Percentiles rank a stretch among this genome's conserved stretches.
phyloP scores from a whole-genome alignment of 1,140 invertebrate species.

The Pogonomyrmex californicus region DNA sequence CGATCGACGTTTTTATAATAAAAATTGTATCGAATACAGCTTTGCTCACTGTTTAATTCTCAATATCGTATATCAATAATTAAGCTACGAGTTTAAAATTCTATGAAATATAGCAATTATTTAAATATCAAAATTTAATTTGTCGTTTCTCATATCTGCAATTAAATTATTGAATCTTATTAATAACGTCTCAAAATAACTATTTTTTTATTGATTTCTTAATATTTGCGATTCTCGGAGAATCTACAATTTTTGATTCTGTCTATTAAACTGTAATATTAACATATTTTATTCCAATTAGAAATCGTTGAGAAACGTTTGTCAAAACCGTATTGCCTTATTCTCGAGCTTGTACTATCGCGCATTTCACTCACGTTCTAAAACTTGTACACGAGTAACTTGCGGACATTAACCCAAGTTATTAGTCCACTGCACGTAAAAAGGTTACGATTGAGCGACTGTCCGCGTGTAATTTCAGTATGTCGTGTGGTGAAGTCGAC shows the following conservation, averaged over 20 bases:
- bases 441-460: slow-evolving; percentile 41
- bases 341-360: slow-evolving; percentile 2
- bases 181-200: not conserved
- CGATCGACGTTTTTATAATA: not conserved
- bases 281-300: not conserved
- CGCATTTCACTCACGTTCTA: slow-evolving; percentile 25
- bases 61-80: slow-evolving; percentile 22
- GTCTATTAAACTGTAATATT: not conserved
- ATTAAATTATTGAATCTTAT: not conserved
- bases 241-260: not conserved
- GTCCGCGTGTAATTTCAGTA: slow-evolving; percentile 28
- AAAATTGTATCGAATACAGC: slow-evolving; percentile 17
- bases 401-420: slow-evolving; percentile 8
- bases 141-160: not conserved
- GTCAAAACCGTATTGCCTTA: slow-evolving; percentile 17
- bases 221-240: not conserved
- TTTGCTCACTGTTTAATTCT: slow-evolving; percentile 4
- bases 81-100: not conserved
- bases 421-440: slow-evolving; percentile 39
- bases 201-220: not conserved
- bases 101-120: not conserved
- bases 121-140: slow-evolving; percentile 16
- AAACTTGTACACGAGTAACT: slow-evolving; percentile 26
- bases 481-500: slow-evolving; percentile 24
- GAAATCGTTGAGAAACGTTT: not conserved